Conservation (phyloP, 2,797 vertebrate genomes). For the Buceros bicornis region DNA sequence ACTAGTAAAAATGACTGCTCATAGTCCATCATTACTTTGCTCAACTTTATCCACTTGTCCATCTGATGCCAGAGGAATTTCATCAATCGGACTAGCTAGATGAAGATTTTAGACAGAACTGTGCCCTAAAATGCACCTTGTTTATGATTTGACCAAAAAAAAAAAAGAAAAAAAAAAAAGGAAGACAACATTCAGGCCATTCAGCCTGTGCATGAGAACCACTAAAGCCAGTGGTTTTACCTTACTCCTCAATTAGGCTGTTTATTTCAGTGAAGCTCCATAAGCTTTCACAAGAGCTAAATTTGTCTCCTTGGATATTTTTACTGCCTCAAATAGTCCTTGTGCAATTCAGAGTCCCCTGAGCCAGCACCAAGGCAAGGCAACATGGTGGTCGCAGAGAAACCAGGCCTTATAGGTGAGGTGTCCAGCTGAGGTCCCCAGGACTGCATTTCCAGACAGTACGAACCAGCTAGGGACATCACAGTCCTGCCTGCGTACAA, state of each 20-base stretch:
- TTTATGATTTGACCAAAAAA: background rate
- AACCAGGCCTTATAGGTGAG: background rate
- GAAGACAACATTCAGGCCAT: background rate
- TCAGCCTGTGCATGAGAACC: background rate
- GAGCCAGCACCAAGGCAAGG: background rate
- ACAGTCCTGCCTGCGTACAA: background rate
- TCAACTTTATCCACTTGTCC: background rate
- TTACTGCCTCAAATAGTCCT: background rate
- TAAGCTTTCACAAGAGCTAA: background rate
- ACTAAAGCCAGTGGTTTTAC: slow-evolving; percentile 46
- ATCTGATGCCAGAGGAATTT: background rate
- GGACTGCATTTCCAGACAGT: background rate
- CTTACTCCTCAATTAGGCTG: slow-evolving; percentile 36
- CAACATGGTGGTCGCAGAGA: background rate
- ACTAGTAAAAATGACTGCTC: background rate
- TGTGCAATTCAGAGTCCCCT: background rate
- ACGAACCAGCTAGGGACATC: background rate
- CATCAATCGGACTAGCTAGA: background rate
- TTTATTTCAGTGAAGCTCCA: slow-evolving; percentile 29
- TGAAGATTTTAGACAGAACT: background rate
- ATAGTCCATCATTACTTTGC: background rate
- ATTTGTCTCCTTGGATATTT: background rate
- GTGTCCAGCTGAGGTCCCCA: background rate
- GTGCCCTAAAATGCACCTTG: background rate
- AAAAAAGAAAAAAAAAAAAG: background rate